Conservation (phyloP, 92 coral and sea anemone genomes). For the Bergia puertoricense region DNA sequence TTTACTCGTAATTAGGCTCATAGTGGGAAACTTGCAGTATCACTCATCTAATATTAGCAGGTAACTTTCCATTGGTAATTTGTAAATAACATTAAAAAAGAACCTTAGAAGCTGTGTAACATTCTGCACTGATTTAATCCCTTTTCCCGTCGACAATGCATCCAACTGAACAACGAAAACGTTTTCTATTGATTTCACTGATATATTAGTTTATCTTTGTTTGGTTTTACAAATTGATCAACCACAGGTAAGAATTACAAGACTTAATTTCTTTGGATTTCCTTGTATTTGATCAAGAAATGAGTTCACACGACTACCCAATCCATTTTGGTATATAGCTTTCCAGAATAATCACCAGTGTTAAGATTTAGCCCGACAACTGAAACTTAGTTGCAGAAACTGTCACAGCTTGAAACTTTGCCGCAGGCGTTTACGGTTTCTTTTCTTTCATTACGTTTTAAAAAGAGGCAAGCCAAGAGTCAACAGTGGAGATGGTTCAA, state of each 20-base stretch:
- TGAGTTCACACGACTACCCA: not conserved
- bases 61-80: conserved; percentile 16
- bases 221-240: not conserved
- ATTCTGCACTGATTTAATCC: not conserved
- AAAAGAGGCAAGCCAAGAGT: not conserved
- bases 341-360: not conserved
- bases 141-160: not conserved
- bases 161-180: not conserved
- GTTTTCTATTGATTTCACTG: not conserved
- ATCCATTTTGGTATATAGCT: not conserved
- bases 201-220: not conserved
- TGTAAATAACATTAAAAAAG: not conserved
- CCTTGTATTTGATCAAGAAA: conserved; percentile 12
- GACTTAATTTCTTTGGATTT: not conserved
- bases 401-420: conserved; percentile 20
- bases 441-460: not conserved
- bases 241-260: not conserved
- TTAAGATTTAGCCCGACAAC: not conserved
- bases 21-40: conserved; percentile 1
- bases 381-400: not conserved
- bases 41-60: conserved; percentile 26
- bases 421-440: conserved; percentile 20
- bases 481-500: not conserved
- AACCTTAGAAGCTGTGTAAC: not conserved
- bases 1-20: conserved; percentile 4